Percentiles rank a stretch among this genome's conserved stretches.
Evolutionary conservation across 2,113 vertebrate genomes (phyloP).

Genomic region (Hepsetus odoe): DNA sequence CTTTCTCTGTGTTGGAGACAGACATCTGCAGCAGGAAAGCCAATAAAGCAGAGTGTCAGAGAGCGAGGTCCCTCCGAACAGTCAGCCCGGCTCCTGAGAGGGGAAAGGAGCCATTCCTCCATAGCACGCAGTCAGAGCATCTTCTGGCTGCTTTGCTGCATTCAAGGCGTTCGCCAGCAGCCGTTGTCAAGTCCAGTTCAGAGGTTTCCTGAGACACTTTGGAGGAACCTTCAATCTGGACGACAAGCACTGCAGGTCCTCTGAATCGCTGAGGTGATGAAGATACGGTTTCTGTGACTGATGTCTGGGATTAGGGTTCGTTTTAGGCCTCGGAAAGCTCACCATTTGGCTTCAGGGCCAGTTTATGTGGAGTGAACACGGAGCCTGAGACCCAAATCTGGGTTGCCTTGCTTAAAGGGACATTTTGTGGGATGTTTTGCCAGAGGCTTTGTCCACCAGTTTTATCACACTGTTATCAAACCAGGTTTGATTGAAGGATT

Average conservation of each 20-base stretch:
- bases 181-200: neutral
- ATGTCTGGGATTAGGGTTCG: neutral
- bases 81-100: too few species aligned
- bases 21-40: neutral
- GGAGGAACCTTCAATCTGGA: neutral
- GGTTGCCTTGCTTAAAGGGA: neutral
- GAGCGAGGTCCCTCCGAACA: conserved; percentile 21
- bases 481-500: neutral
- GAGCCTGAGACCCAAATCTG: neutral
- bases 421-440: neutral
- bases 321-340: neutral
- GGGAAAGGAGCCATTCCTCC: conserved; percentile 28
- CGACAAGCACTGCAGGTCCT: neutral
- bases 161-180: neutral
- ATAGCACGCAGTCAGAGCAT: conserved; percentile 13
- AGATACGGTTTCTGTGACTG: neutral
- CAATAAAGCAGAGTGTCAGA: neutral
- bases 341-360: neutral
- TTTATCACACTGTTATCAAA: neutral
- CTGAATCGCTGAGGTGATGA: neutral
- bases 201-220: neutral
- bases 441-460: too few species aligned
- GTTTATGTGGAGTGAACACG: neutral
- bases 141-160: conserved; percentile 24
- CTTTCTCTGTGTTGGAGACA: neutral